These are phyloP conservation scores for Ips nitidus DNA, from an alignment of 1,140 invertebrate genomes.

Conservation along the genomic window DNA sequence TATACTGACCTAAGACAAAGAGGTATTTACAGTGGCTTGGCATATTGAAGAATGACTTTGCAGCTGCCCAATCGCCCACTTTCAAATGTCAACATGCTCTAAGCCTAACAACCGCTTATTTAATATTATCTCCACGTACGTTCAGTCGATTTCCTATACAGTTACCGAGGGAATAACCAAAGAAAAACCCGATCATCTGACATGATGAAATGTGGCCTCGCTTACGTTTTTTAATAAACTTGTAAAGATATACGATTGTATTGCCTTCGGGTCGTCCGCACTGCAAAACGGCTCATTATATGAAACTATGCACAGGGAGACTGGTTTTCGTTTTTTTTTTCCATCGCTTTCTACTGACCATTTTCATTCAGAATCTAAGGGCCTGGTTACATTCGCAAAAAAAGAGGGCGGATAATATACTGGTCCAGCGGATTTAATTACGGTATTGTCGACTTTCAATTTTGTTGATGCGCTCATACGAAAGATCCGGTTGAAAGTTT, in stretches of 20 bases:
- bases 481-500: no score
- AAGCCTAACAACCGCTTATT: conserved; percentile 5
- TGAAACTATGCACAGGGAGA: conserved; percentile 9
- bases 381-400: conserved; percentile 11
- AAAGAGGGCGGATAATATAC: conserved; percentile 7
- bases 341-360: not conserved
- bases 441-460: not conserved
- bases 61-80: conserved; percentile 3
- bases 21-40: no score
- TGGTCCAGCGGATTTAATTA: conserved; percentile 8
- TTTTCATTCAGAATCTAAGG: conserved; percentile 16
- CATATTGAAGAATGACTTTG: conserved; percentile 4
- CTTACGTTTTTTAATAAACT: conserved; percentile 7
- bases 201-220: conserved; percentile 14
- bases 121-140: conserved; percentile 3
- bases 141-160: conserved; percentile 1
- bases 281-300: conserved; percentile 15
- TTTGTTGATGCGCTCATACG: not conserved
- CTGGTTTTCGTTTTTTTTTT: not conserved
- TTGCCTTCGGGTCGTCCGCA: not conserved
- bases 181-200: conserved; percentile 15
- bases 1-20: no score
- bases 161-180: conserved; percentile 7
- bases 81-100: conserved; percentile 1
- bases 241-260: conserved; percentile 12